These are phyloP conservation scores for Sphenopsis melanotis DNA, from an alignment of 2,797 vertebrate species.

Conservation along the genomic window DNA sequence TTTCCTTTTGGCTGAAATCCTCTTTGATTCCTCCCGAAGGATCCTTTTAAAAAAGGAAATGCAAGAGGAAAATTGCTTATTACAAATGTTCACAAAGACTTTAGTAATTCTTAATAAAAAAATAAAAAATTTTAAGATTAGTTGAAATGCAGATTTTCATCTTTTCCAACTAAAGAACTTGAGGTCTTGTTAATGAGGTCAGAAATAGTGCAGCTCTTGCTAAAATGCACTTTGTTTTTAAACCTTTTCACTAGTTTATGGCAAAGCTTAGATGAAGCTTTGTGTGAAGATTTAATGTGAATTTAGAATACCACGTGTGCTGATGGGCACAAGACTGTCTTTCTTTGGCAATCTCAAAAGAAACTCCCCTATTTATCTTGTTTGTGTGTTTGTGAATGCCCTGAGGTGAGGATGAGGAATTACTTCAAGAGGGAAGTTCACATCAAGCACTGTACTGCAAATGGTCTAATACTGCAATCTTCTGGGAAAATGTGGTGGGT, in stretches of 20 bases:
- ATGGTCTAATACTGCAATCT: neutral
- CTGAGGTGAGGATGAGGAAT: neutral
- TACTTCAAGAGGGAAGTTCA: neutral
- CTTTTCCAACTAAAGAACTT: neutral
- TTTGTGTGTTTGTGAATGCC: neutral
- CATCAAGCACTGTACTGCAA: neutral
- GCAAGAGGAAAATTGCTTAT: neutral
- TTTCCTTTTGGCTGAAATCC: neutral
- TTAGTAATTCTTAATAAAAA: neutral
- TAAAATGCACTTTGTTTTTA: neutral
- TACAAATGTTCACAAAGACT: neutral
- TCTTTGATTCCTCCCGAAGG: neutral
- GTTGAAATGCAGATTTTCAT: neutral
- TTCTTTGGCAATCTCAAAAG: neutral
- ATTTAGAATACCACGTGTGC: neutral
- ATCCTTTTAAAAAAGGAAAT: slow-evolving; percentile 6
- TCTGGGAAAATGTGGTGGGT: neutral
- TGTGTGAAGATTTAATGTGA: neutral
- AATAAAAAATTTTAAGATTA: neutral
- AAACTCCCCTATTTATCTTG: neutral
- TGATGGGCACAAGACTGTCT: neutral
- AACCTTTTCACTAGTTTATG: neutral
- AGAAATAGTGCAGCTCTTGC: neutral
- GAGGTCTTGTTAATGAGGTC: neutral
- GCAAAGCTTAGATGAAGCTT: neutral